Conservation (phyloP, 2,113 vertebrate genomes). For the Pomatorhinus ruficollis region DNA sequence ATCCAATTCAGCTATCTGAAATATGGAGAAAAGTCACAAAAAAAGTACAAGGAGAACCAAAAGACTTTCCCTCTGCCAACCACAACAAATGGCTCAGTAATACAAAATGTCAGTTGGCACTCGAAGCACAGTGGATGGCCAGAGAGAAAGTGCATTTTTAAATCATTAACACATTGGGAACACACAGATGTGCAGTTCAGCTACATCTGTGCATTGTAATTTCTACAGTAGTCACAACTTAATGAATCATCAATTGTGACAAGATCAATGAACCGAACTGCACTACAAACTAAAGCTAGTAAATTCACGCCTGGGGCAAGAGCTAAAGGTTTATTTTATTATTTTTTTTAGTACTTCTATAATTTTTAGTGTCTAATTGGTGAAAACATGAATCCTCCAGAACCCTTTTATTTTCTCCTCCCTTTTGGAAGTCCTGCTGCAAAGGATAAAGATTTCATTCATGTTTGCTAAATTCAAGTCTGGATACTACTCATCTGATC, state of each 20-base stretch:
- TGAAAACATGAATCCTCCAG: slow-evolving; percentile 1
- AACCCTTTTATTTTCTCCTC: neutral
- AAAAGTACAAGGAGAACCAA: slow-evolving; percentile 1
- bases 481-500: neutral
- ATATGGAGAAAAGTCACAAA: neutral
- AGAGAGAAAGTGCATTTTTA: slow-evolving; percentile 45
- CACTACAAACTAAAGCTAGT: slow-evolving; percentile 67
- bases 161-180: slow-evolving; percentile 65
- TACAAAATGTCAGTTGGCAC: slow-evolving; percentile 52
- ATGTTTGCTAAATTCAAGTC: neutral
- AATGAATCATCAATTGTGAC: slow-evolving; percentile 72
- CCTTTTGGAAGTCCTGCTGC: neutral
- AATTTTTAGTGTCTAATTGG: slow-evolving; percentile 55
- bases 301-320: slow-evolving; percentile 66
- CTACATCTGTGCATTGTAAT: slow-evolving; percentile 68
- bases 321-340: slow-evolving; percentile 27
- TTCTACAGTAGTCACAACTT: slow-evolving; percentile 72
- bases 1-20: neutral
- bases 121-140: slow-evolving; percentile 49
- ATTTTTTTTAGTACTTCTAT: slow-evolving; percentile 29
- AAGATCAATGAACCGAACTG: slow-evolving; percentile 70
- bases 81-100: slow-evolving; percentile 31
- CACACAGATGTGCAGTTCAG: slow-evolving; percentile 64
- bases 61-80: slow-evolving; percentile 24
- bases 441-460: neutral